Evolutionary conservation across 2,888 invertebrate species (phyloP).

Genomic region (Andrena camellia): DNA sequence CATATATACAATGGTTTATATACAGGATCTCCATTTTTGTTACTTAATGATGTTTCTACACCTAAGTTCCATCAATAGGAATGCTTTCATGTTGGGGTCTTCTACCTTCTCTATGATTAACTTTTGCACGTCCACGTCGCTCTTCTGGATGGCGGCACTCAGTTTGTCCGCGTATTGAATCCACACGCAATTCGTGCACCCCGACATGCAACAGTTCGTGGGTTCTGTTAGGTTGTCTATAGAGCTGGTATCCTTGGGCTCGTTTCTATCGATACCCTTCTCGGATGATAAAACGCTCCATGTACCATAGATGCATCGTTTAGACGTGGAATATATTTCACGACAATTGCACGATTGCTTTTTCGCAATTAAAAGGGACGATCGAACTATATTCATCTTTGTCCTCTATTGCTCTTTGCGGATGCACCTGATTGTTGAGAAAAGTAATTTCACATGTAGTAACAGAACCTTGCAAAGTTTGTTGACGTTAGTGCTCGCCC

Average conservation of each 20-base stretch:
- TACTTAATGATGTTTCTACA: slow-evolving; percentile 77
- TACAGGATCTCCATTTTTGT: slow-evolving; percentile 10
- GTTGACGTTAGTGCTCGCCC: neutral
- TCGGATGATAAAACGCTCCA: slow-evolving; percentile 33
- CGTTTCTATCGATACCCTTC: slow-evolving; percentile 13
- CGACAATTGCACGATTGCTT: slow-evolving; percentile 11
- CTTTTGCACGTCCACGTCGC: slow-evolving; percentile 89
- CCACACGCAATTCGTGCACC: slow-evolving; percentile 97
- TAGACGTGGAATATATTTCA: slow-evolving; percentile 4
- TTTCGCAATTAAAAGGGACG: slow-evolving; percentile 3
- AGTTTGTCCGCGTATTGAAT: slow-evolving; percentile 94
- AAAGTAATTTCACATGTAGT: neutral
- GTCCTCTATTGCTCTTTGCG: slow-evolving; percentile 6
- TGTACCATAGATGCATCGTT: slow-evolving; percentile 25
- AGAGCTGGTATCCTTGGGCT: slow-evolving; percentile 16
- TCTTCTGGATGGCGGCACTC: slow-evolving; percentile 88
- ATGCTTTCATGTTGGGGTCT: slow-evolving; percentile 94
- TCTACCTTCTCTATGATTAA: slow-evolving; percentile 91
- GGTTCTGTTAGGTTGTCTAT: slow-evolving; percentile 89
- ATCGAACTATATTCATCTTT: slow-evolving; percentile 46
- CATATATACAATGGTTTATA: slow-evolving; percentile 43
- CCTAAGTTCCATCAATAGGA: slow-evolving; percentile 92
- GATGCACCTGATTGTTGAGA: slow-evolving; percentile 12
- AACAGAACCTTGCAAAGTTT: neutral
- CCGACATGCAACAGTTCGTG: slow-evolving; percentile 95